A percentile compares a stretch with the other conserved stretches of the same genome.
These are phyloP conservation scores for Rhinichthys klamathensis DNA, from an alignment of 2,113 vertebrate genomes.

Conservation along the genomic window DNA sequence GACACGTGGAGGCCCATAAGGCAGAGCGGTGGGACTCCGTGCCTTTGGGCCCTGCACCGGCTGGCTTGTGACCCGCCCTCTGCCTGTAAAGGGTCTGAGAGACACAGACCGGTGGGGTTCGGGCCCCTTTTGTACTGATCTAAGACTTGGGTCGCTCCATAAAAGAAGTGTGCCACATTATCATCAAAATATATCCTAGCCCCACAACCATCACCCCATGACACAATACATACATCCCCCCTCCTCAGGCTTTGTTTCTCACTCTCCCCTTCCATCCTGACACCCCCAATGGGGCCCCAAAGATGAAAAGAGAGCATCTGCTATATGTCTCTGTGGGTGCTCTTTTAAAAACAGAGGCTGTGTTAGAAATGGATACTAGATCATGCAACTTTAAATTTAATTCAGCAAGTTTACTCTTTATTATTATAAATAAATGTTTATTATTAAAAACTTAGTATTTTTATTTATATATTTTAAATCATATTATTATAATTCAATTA, in stretches of 20 bases:
- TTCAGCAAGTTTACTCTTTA: neutral
- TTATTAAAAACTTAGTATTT: no score
- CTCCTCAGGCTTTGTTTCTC: neutral
- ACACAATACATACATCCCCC: conserved; percentile 46
- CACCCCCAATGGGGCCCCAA: conserved; percentile 70
- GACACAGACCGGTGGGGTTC: conserved; percentile 46
- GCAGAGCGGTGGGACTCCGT: conserved; percentile 61
- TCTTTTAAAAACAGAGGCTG: conserved; percentile 39
- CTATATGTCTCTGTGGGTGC: conserved; percentile 64
- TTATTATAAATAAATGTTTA: neutral
- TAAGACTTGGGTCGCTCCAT: conserved; percentile 63
- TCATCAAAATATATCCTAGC: conserved; percentile 58
- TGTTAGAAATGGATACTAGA: neutral
- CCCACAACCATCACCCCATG: conserved; percentile 47
- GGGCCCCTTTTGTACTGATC: conserved; percentile 51
- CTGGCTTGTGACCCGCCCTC: conserved; percentile 61
- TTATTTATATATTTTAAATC: neutral
- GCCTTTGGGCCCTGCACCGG: conserved; percentile 64
- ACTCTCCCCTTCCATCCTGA: conserved; percentile 45
- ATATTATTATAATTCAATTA: neutral
- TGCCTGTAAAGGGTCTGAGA: conserved; percentile 51
- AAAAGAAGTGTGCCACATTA: conserved; percentile 71
- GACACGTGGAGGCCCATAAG: conserved; percentile 59
- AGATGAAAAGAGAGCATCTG: conserved; percentile 75
- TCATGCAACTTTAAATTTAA: neutral